Conservation (phyloP, 2,113 vertebrate species). For the Percopsis transmontana region DNA sequence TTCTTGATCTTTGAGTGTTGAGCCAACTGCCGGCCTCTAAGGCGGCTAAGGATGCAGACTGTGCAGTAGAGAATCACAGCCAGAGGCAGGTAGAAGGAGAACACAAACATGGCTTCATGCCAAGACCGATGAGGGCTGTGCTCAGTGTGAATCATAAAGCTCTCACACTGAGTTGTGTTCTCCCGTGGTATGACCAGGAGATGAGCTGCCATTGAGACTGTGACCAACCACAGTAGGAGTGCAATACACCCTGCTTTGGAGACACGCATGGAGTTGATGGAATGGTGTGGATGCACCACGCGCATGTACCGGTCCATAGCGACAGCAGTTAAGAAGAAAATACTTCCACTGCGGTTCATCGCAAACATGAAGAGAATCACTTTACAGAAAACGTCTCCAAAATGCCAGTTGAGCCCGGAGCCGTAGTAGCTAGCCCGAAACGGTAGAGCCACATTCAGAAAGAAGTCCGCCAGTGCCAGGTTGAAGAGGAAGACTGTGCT, state of each 20-base stretch:
- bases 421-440: constrained; percentile 63
- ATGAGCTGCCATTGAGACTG: constrained; percentile 44
- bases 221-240: constrained; percentile 48
- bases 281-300: constrained; percentile 65
- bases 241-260: constrained; percentile 34
- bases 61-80: too few species aligned
- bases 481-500: constrained; percentile 65
- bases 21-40: too few species aligned
- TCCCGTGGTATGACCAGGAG: constrained; percentile 33
- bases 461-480: constrained; percentile 58
- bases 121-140: constrained; percentile 8
- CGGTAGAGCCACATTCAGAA: constrained; percentile 60
- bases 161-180: constrained; percentile 63
- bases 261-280: constrained; percentile 39
- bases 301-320: constrained; percentile 66
- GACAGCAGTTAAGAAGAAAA: constrained; percentile 66
- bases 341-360: constrained; percentile 58
- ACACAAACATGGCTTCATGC: constrained; percentile 61
- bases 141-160: constrained; percentile 46
- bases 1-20: too few species aligned
- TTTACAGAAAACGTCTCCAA: constrained; percentile 15
- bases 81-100: constrained; percentile 64
- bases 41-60: too few species aligned
- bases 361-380: constrained; percentile 61
- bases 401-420: constrained; percentile 21